A percentile compares a stretch with the other conserved stretches of the same genome.
phyloP scores from a whole-genome alignment of 92 coral and sea anemone species.

The Scolanthus callimorphus region DNA sequence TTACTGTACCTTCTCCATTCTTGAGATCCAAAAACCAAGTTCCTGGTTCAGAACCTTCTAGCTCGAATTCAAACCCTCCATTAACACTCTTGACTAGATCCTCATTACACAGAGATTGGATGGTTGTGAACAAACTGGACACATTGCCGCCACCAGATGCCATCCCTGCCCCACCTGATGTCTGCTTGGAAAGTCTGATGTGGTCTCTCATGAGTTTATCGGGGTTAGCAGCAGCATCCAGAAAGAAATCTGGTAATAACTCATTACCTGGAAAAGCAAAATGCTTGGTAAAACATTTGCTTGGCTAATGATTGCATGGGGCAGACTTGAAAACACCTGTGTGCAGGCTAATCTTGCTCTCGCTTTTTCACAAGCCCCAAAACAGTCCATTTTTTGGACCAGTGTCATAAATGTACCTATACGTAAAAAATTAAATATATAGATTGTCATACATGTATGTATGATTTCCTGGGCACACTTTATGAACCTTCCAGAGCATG shows the following conservation, averaged over 20 bases:
- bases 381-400: no score
- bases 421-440: no score
- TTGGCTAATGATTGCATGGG: no score
- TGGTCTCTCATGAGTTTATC: constrained; percentile 35
- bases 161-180: constrained; percentile 4
- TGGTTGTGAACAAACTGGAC: constrained; percentile 38
- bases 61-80: constrained; percentile 78
- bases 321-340: no score
- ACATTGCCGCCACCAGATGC: constrained; percentile 26
- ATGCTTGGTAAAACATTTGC: no score
- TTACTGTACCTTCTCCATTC: constrained; percentile 80
- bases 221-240: constrained; percentile 63
- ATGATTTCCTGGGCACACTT: no score
- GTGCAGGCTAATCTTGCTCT: no score
- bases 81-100: constrained; percentile 69
- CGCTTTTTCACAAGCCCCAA: no score
- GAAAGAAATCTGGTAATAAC: constrained; percentile 88
- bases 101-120: constrained; percentile 57
- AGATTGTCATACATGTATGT: no score
- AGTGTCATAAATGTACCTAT: no score
- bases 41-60: constrained; percentile 68
- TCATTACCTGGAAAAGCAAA: constrained; percentile 52
- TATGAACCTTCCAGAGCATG: no score
- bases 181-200: constrained; percentile 14
- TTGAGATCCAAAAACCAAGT: constrained; percentile 90